These are phyloP conservation scores for Chorisops tibialis DNA, from an alignment of 2,888 invertebrate species.

Conservation along the genomic window DNA sequence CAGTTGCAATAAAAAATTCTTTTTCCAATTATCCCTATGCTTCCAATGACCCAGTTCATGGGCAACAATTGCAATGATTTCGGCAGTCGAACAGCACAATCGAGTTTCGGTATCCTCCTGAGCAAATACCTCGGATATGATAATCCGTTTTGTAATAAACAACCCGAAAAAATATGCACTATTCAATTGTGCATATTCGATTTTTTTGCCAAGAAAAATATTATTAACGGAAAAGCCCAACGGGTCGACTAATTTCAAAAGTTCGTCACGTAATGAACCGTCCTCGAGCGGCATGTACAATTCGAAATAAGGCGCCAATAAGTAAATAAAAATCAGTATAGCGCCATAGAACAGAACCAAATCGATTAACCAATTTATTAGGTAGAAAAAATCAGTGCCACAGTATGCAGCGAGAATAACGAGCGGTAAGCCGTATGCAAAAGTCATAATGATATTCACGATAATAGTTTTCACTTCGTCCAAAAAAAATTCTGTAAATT, in stretches of 20 bases:
- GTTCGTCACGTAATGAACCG: background rate
- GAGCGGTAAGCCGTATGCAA: background rate
- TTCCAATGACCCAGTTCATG: constrained; percentile 11
- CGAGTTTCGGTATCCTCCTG: background rate
- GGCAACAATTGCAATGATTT: constrained; percentile 4
- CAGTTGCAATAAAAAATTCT: background rate
- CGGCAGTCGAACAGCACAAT: background rate
- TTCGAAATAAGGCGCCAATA: background rate
- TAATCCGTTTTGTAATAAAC: background rate
- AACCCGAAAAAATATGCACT: constrained; percentile 2
- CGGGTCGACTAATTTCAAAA: background rate
- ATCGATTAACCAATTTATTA: background rate
- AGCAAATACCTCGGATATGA: background rate
- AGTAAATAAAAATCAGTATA: background rate
- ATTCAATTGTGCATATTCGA: background rate
- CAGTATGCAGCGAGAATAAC: background rate
- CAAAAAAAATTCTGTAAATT: background rate
- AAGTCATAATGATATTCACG: background rate
- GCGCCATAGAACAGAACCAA: background rate
- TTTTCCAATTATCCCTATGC: background rate
- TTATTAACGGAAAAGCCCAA: constrained; percentile 3
- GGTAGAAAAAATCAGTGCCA: background rate
- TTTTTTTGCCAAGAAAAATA: background rate
- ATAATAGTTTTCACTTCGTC: background rate
- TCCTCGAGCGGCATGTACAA: background rate